Percentiles rank a stretch among this genome's conserved stretches.
Conservation (phyloP, 2,797 vertebrate genomes). For the Chelonia mydas region DNA sequence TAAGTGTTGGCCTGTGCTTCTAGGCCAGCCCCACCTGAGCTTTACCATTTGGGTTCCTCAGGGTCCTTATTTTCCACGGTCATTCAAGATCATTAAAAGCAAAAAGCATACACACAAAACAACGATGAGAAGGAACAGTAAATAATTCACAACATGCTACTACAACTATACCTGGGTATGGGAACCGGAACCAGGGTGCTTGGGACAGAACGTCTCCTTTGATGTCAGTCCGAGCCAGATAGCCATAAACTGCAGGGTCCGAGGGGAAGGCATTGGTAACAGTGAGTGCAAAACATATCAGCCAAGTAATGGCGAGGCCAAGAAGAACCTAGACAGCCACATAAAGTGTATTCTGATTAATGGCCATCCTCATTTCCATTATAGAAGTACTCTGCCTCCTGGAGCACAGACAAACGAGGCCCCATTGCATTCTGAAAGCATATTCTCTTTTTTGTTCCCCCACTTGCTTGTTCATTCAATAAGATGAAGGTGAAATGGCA, state of each 20-base stretch:
- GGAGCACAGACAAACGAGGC: not conserved
- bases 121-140: accelerated
- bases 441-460: too few relatives aligned
- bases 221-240: slow-evolving; percentile 91
- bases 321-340: slow-evolving; percentile 88
- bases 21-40: not conserved
- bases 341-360: not conserved
- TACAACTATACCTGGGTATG: slow-evolving; percentile 89
- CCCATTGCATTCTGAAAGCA: not conserved
- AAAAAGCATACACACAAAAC: accelerated
- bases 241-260: slow-evolving; percentile 84
- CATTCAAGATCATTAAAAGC: not conserved
- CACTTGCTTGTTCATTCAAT: not conserved
- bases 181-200: slow-evolving; percentile 93
- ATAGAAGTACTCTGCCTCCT: accelerated
- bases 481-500: not conserved
- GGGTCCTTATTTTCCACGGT: not conserved
- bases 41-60: not conserved
- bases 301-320: slow-evolving; percentile 92
- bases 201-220: slow-evolving; percentile 86
- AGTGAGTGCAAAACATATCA: slow-evolving; percentile 91
- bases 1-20: not conserved
- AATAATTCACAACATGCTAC: not conserved
- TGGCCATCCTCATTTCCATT: accelerated
- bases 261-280: slow-evolving; percentile 85